Base-by-base conservation (phyloP, 2,113 vertebrate genomes). In the Heptranchias perlo region DNA sequence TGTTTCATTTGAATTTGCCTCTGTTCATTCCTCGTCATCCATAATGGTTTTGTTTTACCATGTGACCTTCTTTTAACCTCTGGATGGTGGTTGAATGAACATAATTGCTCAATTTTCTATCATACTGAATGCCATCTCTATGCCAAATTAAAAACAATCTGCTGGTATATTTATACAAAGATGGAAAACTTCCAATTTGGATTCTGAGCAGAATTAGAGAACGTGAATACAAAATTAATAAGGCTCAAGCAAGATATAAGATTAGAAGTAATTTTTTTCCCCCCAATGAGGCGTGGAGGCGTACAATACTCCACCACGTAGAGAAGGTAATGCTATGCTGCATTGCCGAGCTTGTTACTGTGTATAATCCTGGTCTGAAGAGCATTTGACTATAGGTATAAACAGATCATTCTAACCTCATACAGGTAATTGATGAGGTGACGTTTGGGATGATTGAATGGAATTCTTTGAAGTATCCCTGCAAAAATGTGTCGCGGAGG, bases 161-260 rank as follows among this genome's bases (percentile, higher is more conserved):
- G 8, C 5, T 62, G 58, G n/a, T 18, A n/a, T 92, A 93, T 39
- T 62, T 39, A 62, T 39, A 62, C n/a, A 58, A 39, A 62, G 35
- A 39, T 23, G 18, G 35, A 93, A 93, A 92, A 54, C 87, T 58
- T 92, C 13, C 87, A 92, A 61, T 92, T 92, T 61, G n/a, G 31
- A n/a, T 58, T 58, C 31, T 39, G 35, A 92, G 52, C 18, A 21
- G 58, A 91, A 61, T 58, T 58, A 35, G 52, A 54, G n/a, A 93
- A 93, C 47, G 44, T 39, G n/a, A 93, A 62, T 44, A 8, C 89
- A 93, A 62, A 39, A 93, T 93, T 93, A 93, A 64, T 93, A 39
- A 93, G 35, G 58, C 89, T n/a, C 58, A 23, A 23, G 89, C 58
- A 62, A 35, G 89, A 44, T 2, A 10, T 62, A 62, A 21, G 89